Base-by-base conservation (phyloP, 2,797 vertebrate species). In the Eulemur coronatus region DNA sequence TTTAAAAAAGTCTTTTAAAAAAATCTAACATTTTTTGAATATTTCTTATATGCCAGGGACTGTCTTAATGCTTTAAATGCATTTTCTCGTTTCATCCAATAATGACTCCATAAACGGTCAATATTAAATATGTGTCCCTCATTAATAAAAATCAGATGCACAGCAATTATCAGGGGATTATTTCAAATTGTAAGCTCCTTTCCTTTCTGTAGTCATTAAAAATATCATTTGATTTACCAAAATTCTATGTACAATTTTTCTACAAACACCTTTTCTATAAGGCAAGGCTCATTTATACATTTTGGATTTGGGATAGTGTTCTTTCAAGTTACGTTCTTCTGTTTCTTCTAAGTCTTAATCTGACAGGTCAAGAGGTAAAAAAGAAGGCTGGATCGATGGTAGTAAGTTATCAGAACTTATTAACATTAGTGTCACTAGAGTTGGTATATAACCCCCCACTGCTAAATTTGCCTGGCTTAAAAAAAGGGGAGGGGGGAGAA, bases 21-120 rank as follows among this genome's bases (percentile, higher is more conserved):
- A 57, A 82, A 28, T 50, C 59, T 91, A 80, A 33, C 26, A n/a
- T 22, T 67, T 55, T 85, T 57, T 10, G 0, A 57, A 38, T 59
- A 63, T 43, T 80, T 41, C 46, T 59, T 73, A 1, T 1, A 7
- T 35, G 7, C 48, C 69, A 94, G 43, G 11, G 30, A 69, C 33
- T 48, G 14, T 35, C 52, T 80, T 89, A 43, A 65, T 75, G 33
- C 41, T 89, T 82, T 89, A 86, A 91, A 84, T 52, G 61, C 11
- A 84, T 46, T 79, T 95, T 94, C 79, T 84, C 20, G 24, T 80
- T 85, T 91, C 94, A 96, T 69, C 33, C 55, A 88, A 17, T 46
- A 91, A 82, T 41, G 38, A 80, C 43, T 33, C 59, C 35, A 72
- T 35, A 73, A 88, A 69, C 7, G 55, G 20, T 82, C n/a, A 78